Base-by-base conservation (phyloP, 2,797 vertebrate genomes). In the Lycodopsis pacificus region DNA sequence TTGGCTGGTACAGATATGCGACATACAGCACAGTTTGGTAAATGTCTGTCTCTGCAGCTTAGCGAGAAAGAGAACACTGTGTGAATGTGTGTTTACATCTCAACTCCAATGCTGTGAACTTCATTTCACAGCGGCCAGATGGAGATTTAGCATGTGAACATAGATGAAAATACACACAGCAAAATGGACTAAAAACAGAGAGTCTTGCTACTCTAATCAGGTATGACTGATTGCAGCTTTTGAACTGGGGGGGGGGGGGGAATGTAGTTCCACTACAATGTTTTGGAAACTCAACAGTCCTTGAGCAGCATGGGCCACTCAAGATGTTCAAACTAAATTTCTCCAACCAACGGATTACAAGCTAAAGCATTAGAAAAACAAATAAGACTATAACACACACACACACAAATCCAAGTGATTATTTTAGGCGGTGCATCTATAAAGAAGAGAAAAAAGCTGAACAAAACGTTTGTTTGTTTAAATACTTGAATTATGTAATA, bases 11-110 rank as follows among this genome's bases (percentile, higher is more conserved):
- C 77, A 78, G 85, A 92, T 88, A 92, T 48, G 91, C 75, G 89
- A 93, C 90, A 92, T 91, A 92, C 92, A 93, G 89, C 91, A 93
- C 86, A 84, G 85, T 92, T 94, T 90, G 88, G 88, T 93, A 92
- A 93, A 93, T 92, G 90, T 92, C 89, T 92, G 91, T 92, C 89
- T 92, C 85, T 76, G 85, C 89, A 91, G 91, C 92, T 93, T 91
- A 93, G 91, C 84, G 81, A 92, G 89, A 91, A 91, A 91, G 83
- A 92, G 91, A 91, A 92, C 88, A 92, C 88, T 90, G 89, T 91
- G 88, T 89, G 90, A 92, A 91, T 92, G 90, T 93, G 90, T 94
- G 92, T 93, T 92, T 94, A 93, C 91, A 91, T 94, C 92, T 93
- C 91, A 72, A 86, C 88, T 93, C 87, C 88, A 88, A 88, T 92